These are phyloP conservation scores for Andrena flavipes DNA, from an alignment of 2,888 invertebrate genomes.

Conservation along the genomic window DNA sequence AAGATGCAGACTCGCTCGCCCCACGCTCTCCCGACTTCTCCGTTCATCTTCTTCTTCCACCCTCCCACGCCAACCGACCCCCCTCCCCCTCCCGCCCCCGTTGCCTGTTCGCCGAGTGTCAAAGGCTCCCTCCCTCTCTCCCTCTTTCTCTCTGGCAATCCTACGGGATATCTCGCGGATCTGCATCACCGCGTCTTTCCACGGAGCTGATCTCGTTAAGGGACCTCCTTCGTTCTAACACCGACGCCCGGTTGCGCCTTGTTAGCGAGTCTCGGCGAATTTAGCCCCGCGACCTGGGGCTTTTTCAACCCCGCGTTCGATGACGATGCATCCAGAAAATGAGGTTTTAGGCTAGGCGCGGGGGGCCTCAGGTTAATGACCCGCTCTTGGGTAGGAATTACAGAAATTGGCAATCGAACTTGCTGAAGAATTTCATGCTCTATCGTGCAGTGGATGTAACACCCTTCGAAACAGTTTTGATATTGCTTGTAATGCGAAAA, in stretches of 20 bases:
- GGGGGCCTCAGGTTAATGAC: slow-evolving; percentile 18
- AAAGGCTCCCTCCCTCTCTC: slow-evolving; percentile 50
- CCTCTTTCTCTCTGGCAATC: slow-evolving; percentile 27
- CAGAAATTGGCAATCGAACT: neutral
- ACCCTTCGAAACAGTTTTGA: too few species aligned
- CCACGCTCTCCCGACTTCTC: slow-evolving; percentile 24
- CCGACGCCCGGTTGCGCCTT: slow-evolving; percentile 62
- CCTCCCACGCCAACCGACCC: slow-evolving; percentile 3
- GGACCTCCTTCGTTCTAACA: slow-evolving; percentile 67
- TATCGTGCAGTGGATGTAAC: too few species aligned
- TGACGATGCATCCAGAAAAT: slow-evolving; percentile 41
- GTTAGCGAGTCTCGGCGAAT: slow-evolving; percentile 69
- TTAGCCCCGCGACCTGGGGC: slow-evolving; percentile 48
- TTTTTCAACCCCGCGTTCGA: slow-evolving; percentile 42
- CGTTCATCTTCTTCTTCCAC: slow-evolving; percentile 21
- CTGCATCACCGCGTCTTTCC: slow-evolving; percentile 71
- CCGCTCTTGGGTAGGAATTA: neutral
- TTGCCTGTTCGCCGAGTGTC: slow-evolving; percentile 54
- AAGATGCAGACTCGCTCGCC: slow-evolving; percentile 64
- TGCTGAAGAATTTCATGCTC: neutral
- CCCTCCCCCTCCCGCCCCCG: neutral
- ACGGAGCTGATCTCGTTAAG: slow-evolving; percentile 73
- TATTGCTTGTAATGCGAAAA: too few species aligned
- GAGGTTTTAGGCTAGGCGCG: slow-evolving; percentile 29
- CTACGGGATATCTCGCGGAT: slow-evolving; percentile 71